Percentiles rank a stretch among this genome's conserved stretches.
phyloP scores from a whole-genome alignment of 2,888 invertebrate species.

The Pteria penguin region DNA sequence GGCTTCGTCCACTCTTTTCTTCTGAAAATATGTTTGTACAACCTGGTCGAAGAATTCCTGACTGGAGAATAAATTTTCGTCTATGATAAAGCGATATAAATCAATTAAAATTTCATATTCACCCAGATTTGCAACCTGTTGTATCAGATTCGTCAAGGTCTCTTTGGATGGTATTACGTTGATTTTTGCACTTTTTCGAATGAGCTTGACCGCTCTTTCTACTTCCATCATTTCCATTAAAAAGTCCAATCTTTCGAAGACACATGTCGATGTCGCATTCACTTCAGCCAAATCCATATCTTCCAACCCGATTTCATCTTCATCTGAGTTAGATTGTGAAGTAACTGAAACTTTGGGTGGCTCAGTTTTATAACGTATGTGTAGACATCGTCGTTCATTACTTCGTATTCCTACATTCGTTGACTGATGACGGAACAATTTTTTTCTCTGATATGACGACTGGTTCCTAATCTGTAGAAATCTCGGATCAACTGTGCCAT shows the following conservation, averaged over 20 bases:
- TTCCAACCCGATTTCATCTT: not conserved
- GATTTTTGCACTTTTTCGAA: not conserved
- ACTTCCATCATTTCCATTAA: conserved; percentile 6
- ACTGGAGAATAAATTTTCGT: not conserved
- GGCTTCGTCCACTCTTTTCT: not conserved
- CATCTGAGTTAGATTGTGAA: not conserved
- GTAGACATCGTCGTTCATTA: too few relatives aligned
- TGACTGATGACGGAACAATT: too few relatives aligned
- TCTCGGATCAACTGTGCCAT: too few relatives aligned
- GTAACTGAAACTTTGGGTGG: too few relatives aligned
- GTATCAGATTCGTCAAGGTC: not conserved
- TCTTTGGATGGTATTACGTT: not conserved
- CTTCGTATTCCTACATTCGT: too few relatives aligned
- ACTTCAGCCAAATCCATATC: not conserved
- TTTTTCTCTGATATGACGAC: too few relatives aligned
- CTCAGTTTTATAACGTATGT: too few relatives aligned
- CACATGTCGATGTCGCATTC: not conserved
- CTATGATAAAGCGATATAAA: not conserved
- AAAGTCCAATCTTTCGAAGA: not conserved
- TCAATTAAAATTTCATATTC: not conserved
- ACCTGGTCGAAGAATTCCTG: not conserved
- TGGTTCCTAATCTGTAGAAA: too few relatives aligned
- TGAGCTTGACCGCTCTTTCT: not conserved
- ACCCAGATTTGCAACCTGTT: conserved; percentile 4
- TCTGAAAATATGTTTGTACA: not conserved